Evolutionary conservation across 1,140 invertebrate genomes (phyloP).

Genomic region (Drosophila oshimai): DNA sequence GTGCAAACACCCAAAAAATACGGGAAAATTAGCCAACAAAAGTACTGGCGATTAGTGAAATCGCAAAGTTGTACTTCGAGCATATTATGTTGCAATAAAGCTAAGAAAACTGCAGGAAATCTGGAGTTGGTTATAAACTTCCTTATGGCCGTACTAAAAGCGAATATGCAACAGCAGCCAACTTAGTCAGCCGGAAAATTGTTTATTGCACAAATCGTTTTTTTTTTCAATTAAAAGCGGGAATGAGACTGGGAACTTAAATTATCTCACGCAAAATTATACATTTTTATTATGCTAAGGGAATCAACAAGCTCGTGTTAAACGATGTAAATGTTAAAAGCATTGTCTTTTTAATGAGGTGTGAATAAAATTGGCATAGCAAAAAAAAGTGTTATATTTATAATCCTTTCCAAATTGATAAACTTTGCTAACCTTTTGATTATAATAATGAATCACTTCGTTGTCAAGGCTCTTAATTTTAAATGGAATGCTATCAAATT

Average conservation of each 20-base stretch:
- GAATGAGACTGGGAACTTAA: neutral
- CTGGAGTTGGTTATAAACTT: constrained; percentile 9
- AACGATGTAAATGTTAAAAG: neutral
- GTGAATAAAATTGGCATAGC: neutral
- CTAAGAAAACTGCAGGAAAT: constrained; percentile 20
- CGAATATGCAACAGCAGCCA: neutral
- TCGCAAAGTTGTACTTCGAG: neutral
- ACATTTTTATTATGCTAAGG: neutral
- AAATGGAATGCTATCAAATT: neutral
- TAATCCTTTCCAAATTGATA: neutral
- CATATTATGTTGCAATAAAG: constrained; percentile 12
- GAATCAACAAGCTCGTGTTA: neutral
- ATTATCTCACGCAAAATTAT: constrained; percentile 5
- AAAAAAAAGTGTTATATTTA: neutral
- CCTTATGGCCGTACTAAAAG: constrained; percentile 8
- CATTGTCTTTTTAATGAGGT: constrained; percentile 3
- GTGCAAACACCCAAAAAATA: constrained; percentile 30
- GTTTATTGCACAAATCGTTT: constrained; percentile 7
- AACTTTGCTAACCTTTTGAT: neutral
- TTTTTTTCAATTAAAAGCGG: constrained; percentile 5
- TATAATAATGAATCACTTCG: neutral
- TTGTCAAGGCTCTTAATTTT: too few species aligned
- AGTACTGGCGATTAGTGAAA: neutral
- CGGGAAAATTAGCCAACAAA: constrained; percentile 12
- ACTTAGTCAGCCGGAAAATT: constrained; percentile 20